Evolutionary conservation across 2,888 invertebrate species (phyloP), one percentile per base, ranked within the genome.

Genomic region (Watsonalla cultraria): DNA sequence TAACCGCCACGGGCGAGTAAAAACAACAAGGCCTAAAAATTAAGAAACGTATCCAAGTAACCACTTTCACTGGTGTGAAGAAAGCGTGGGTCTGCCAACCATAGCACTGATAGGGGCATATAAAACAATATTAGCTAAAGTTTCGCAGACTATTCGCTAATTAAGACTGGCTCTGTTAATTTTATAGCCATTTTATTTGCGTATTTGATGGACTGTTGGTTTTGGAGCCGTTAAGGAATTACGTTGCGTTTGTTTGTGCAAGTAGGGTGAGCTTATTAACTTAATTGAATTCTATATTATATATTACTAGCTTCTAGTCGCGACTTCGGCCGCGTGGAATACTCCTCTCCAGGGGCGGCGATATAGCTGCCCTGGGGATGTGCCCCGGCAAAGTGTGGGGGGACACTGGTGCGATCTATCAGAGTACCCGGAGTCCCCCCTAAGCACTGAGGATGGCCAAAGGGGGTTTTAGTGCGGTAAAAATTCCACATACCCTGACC

Each of bases 51-150:
- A 53, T 35, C 14, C 13, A 49, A 37, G 8, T 13, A 49, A 58
- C 45, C 61, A 84, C 87, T 86, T 86, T 86, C 85, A 74, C 82
- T 55, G 59, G 67, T 68, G 72, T 64, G 72, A 80, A 86, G 87
- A 89, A 88, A 89, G 89, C 87, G 88, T 88, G 81, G 66, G 77
- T 72, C 74, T 76, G 82, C 88, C 86, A 90, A 86, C 86, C 75
- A 83, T 62, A 82, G 84, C 84, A 70, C 59, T 66, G 70, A 73
- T 74, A 70, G 66, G 55, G 60, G 65, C 48, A 57, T 60, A 64
- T 68, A 59, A 60, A 45, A 54, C 53, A 62, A 64, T 67, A 72
- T 72, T 67, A 69, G 58, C 66, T 70, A 68, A 66, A 60, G 63
- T 68, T 67, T 62, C 63, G 64, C 62, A 52, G 72, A 71, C 74